Conservation (phyloP, 2,797 vertebrate genomes). For the Ibycter americanus region DNA sequence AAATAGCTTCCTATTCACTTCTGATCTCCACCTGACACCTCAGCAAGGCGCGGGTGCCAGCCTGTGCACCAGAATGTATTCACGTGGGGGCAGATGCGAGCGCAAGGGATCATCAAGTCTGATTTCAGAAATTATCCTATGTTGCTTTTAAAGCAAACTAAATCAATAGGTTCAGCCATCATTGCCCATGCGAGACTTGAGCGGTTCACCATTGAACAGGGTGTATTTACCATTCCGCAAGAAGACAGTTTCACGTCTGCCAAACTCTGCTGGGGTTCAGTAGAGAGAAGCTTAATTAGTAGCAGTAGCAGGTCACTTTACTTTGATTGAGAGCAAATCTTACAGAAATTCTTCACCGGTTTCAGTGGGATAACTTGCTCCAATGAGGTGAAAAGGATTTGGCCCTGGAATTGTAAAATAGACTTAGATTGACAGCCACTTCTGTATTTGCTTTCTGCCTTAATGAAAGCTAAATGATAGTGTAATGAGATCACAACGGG, state of each 20-base stretch:
- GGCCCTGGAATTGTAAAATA: constrained; percentile 9
- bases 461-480: constrained; percentile 46
- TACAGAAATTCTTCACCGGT: background rate
- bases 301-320: background rate
- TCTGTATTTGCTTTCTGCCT: constrained; percentile 17
- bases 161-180: background rate
- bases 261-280: background rate
- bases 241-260: background rate
- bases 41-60: background rate
- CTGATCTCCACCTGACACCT: background rate
- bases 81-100: background rate
- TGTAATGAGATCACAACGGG: constrained; percentile 43
- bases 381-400: constrained; percentile 14
- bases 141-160: background rate
- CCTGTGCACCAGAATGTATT: background rate
- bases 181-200: background rate
- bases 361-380: background rate
- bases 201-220: background rate
- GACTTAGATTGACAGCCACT: constrained; percentile 3
- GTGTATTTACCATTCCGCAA: background rate
- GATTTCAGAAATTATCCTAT: background rate
- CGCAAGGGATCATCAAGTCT: background rate
- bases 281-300: constrained; percentile 4
- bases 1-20: background rate
- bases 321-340: background rate